Evolutionary conservation across 2,113 vertebrate species (phyloP).

Genomic region (Odocoileus hemionus): DNA sequence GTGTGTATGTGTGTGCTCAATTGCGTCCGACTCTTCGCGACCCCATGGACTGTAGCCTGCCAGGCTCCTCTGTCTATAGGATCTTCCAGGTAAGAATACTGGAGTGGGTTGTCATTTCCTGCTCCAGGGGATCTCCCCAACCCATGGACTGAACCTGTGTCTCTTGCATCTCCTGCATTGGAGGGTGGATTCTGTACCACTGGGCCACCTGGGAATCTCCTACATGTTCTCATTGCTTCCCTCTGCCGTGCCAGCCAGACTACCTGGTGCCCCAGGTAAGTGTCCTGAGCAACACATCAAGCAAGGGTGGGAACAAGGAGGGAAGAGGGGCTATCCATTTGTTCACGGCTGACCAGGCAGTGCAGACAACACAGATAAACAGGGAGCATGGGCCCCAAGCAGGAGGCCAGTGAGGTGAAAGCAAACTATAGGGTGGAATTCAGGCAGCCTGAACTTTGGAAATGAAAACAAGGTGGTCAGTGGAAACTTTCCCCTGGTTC

Average conservation of each 20-base stretch:
- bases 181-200: neutral
- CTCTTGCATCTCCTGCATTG: neutral
- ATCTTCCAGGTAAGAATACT: neutral
- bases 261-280: neutral
- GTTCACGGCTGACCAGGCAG: neutral
- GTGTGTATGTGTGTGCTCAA: neutral
- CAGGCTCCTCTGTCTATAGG: neutral
- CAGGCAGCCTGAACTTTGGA: neutral
- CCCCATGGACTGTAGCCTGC: neutral
- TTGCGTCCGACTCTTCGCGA: neutral
- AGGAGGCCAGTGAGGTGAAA: neutral
- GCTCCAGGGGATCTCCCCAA: neutral
- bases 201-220: neutral
- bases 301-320: neutral
- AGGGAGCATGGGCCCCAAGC: neutral
- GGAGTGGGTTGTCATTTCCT: neutral
- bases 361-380: neutral
- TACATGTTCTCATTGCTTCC: neutral
- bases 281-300: neutral
- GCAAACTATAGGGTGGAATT: neutral
- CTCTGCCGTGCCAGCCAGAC: neutral
- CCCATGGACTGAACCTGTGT: neutral
- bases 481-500: neutral
- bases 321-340: neutral
- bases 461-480: neutral